These are phyloP conservation scores for Palythoa heliodiscus DNA, from an alignment of 92 coral and sea anemone genomes.

Conservation along the genomic window DNA sequence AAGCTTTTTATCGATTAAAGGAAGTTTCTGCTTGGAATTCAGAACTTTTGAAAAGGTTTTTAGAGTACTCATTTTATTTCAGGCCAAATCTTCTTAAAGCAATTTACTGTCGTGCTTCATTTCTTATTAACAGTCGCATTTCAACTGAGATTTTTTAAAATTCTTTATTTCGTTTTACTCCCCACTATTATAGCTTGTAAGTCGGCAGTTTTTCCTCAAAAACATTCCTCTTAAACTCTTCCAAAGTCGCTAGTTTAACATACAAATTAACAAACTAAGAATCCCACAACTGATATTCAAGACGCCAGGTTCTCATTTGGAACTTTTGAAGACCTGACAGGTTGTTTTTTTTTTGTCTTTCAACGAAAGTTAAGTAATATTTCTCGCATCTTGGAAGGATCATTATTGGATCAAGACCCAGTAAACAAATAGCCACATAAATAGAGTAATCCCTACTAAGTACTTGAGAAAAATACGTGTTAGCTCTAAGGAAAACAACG, in stretches of 20 bases:
- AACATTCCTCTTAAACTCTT: not conserved
- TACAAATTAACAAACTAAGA: not conserved
- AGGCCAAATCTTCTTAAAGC: not conserved
- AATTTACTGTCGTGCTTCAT: not conserved
- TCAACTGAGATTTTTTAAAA: not conserved
- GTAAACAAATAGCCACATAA: slow-evolving; percentile 69
- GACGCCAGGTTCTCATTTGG: slow-evolving; percentile 9
- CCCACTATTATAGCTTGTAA: not conserved
- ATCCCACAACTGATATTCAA: not conserved
- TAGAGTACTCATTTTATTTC: not conserved
- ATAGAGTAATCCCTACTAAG: slow-evolving; percentile 65
- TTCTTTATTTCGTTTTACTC: not conserved
- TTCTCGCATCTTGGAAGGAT: slow-evolving; percentile 48
- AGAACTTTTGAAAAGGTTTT: not conserved
- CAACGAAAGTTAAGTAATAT: slow-evolving; percentile 35
- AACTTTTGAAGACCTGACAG: not conserved
- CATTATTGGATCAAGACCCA: slow-evolving; percentile 64
- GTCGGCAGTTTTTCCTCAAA: not conserved
- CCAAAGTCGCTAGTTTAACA: not conserved
- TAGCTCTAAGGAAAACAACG: slow-evolving; percentile 1
- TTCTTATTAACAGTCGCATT: slow-evolving; percentile 1
- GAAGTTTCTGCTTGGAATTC: not conserved
- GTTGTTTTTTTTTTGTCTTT: slow-evolving; percentile 29
- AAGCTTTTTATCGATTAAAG: not conserved
- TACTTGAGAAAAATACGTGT: slow-evolving; percentile 40